A percentile compares a stretch with the other conserved stretches of the same genome.
These are phyloP conservation scores for Saccopteryx leptura DNA, from an alignment of 2,113 vertebrate species.

Conservation along the genomic window DNA sequence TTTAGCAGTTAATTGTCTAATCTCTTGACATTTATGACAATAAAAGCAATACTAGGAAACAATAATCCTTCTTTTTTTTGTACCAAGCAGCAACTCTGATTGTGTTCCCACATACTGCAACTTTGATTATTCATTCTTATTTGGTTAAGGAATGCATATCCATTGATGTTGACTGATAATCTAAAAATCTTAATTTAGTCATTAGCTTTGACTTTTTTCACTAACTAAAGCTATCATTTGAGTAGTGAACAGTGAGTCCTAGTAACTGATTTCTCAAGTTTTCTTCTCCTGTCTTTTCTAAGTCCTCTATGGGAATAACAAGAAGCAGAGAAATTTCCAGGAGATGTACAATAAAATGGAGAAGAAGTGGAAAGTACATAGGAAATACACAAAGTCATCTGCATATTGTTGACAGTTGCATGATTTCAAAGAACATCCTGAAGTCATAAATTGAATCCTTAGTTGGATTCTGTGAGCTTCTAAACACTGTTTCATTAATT, in stretches of 20 bases:
- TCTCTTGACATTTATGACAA: constrained; percentile 37
- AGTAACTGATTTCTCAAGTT: neutral
- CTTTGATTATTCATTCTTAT: constrained; percentile 27
- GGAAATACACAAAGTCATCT: neutral
- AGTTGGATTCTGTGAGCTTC: neutral
- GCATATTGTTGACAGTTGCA: neutral
- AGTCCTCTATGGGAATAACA: neutral
- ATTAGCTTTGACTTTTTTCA: constrained; percentile 31
- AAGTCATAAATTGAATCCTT: neutral
- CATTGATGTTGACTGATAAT: constrained; percentile 4
- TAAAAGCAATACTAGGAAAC: constrained; percentile 39
- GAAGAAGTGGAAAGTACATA: neutral
- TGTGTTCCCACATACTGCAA: neutral
- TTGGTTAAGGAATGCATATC: neutral
- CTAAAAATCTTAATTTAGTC: neutral
- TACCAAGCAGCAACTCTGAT: neutral
- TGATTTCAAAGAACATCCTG: neutral
- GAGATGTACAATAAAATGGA: neutral
- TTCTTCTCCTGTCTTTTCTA: neutral
- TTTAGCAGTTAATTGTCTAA: constrained; percentile 1
- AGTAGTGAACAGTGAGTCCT: neutral
- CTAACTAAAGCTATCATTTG: constrained; percentile 4
- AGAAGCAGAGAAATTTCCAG: constrained; percentile 35
- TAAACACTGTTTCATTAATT: neutral
- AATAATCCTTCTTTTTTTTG: neutral